These are phyloP conservation scores for Clepsis dumicolana DNA, from an alignment of 2,888 invertebrate genomes.

Conservation along the genomic window DNA sequence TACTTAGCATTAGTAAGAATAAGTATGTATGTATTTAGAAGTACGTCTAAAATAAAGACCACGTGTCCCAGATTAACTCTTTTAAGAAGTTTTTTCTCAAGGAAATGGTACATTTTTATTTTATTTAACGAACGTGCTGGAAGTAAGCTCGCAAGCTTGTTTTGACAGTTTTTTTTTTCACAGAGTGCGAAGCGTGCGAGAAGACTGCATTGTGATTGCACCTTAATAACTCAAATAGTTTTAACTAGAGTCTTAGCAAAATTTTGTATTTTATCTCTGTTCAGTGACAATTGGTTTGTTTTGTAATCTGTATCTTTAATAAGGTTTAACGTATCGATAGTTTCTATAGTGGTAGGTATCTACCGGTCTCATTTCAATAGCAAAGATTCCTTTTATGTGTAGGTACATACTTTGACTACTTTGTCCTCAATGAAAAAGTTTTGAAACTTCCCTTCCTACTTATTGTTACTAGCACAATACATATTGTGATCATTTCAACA, in stretches of 20 bases:
- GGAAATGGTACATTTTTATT: neutral
- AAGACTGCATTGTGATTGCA: neutral
- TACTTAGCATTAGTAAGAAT: neutral
- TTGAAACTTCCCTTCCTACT: neutral
- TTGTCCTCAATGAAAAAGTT: neutral
- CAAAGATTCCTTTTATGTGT: neutral
- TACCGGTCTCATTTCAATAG: neutral
- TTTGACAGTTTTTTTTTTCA: neutral
- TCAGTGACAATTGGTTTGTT: neutral
- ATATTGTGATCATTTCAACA: neutral
- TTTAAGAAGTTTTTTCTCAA: neutral
- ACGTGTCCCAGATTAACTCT: neutral
- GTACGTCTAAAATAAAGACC: neutral
- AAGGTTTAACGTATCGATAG: neutral
- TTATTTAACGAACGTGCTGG: neutral
- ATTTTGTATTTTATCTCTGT: neutral
- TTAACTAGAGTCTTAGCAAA: neutral
- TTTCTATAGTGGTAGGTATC: neutral
- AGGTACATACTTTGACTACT: too few species aligned
- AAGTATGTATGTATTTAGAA: neutral
- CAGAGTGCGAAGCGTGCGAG: neutral
- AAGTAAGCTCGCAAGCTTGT: neutral
- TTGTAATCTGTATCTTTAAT: neutral
- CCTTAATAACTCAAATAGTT: neutral
- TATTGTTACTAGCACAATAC: slow-evolving; percentile 4